Evolutionary conservation across 2,797 vertebrate genomes (phyloP), one percentile per base, ranked within the genome.

Genomic region (Molothrus ater): DNA sequence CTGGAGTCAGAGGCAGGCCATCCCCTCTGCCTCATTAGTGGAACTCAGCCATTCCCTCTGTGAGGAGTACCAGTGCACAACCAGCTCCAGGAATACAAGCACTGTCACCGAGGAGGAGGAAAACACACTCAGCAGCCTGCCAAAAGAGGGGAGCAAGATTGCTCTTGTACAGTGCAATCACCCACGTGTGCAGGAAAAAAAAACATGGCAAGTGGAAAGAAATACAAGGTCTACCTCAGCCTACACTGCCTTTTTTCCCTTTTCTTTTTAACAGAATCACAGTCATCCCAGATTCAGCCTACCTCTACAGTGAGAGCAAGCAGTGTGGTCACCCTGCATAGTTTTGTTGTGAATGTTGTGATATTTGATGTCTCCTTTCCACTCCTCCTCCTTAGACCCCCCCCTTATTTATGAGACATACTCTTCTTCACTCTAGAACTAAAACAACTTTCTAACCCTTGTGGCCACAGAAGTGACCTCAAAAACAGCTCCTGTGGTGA

Each of bases 151-250:
- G 24, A 57, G 11, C 7, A 54, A 71, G n/a, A 68, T 6, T 38
- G 32, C 8, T 66, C 0, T 0, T 6, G 7, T 14, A 13, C 32
- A 75, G 3, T 7, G 0, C 9, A n/a, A 21, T 40, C 38, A 54
- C 12, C 19, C 13, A 26, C 13, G 1, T 8, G 25, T 7, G 36
- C 17, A 80, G 56, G 31, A 29, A 70, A 60, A 74, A 74, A 76
- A n/a, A 34, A 2, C 40, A 43, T 4, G 11, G 20, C 11, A 60
- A 79, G 14, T 28, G 28, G 51, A 69, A 81, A 68, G 48, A 71
- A 68, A 40, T 7, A 47, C 2, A 10, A 48, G 16, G 36, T 82
- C 42, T 74, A 47, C 6, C 19, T 68, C 31, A 74, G 25, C 42
- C 45, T 43, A 22, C 42, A 13, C 5, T 51, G 8, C 5, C 8